These are phyloP conservation scores for Ficedula albicollis DNA, from an alignment of 2,797 vertebrate species.

Conservation along the genomic window DNA sequence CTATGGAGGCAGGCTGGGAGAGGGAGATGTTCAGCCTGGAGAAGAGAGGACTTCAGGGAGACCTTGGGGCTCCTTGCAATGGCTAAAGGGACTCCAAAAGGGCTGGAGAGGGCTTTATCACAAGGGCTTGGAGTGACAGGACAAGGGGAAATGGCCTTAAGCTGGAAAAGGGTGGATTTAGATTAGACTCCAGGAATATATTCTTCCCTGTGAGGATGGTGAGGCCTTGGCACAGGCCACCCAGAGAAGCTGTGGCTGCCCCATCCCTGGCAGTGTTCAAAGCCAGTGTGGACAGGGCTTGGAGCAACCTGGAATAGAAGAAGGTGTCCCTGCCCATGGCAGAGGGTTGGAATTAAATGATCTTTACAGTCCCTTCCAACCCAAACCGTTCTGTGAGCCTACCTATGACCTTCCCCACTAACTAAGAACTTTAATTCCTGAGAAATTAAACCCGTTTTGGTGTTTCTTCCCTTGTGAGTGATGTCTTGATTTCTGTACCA, in stretches of 20 bases:
- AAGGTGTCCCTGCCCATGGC: background rate
- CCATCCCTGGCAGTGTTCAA: background rate
- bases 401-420: background rate
- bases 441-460: background rate
- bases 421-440: background rate
- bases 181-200: background rate
- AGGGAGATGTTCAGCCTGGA: background rate
- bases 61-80: background rate
- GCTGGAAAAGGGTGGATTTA: background rate
- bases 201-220: background rate
- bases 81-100: background rate
- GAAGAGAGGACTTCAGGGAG: background rate
- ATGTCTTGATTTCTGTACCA: background rate
- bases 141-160: background rate
- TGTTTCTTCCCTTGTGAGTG: fast-evolving
- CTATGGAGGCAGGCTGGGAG: background rate
- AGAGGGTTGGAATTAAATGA: fast-evolving
- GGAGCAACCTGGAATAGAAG: background rate
- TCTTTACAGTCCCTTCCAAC: background rate
- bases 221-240: background rate
- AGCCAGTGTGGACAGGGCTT: fast-evolving
- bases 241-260: background rate
- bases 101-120: background rate
- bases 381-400: background rate
- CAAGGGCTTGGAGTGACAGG: background rate